These are phyloP conservation scores for Pegea sp. DNA, from an alignment of 23 tunicate genomes.

Conservation along the genomic window DNA sequence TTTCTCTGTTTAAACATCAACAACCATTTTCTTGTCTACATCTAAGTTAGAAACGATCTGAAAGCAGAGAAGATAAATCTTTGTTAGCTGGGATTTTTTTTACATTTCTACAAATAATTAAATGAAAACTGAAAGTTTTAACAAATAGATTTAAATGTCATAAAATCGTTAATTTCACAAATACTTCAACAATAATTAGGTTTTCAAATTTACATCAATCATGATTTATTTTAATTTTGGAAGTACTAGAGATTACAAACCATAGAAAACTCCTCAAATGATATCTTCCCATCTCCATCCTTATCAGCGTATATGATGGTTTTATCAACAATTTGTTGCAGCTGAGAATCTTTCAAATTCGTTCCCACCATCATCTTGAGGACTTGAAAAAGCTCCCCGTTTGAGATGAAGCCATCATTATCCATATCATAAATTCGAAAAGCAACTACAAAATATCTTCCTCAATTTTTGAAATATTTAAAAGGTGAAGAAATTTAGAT, in stretches of 20 bases:
- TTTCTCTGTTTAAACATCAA: conserved; percentile 63
- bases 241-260: too few relatives aligned
- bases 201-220: too few relatives aligned
- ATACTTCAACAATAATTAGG: too few relatives aligned
- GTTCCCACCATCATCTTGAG: conserved; percentile 98
- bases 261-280: conserved; percentile 78
- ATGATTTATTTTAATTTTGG: too few relatives aligned
- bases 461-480: not conserved
- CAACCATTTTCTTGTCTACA: conserved; percentile 95
- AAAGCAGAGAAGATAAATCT: not conserved
- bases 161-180: too few relatives aligned
- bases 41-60: conserved; percentile 63
- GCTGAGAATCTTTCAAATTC: conserved; percentile 81
- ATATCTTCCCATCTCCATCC: conserved; percentile 97
- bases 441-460: conserved; percentile 25
- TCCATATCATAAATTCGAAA: conserved; percentile 97
- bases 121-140: too few relatives aligned
- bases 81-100: too few relatives aligned
- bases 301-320: conserved; percentile 95
- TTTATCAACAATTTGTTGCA: conserved; percentile 98
- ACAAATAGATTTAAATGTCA: too few relatives aligned
- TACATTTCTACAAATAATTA: too few relatives aligned
- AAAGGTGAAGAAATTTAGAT: not conserved
- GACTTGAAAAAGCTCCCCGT: conserved; percentile 95
- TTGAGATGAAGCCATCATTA: conserved; percentile 95